Conservation (phyloP, 2,888 invertebrate genomes). For the Eurytoma californica region DNA sequence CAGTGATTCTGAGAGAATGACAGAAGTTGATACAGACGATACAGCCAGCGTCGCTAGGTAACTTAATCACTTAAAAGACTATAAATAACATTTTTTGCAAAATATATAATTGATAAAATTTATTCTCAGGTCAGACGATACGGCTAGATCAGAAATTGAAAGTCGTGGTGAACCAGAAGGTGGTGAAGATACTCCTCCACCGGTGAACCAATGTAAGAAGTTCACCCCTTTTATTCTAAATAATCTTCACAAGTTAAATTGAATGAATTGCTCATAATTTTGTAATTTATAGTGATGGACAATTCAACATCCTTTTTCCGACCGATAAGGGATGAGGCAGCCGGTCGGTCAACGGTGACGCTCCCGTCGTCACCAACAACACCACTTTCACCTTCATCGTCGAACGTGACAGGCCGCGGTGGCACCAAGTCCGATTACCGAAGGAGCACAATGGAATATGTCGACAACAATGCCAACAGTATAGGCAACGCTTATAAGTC, state of each 20-base stretch:
- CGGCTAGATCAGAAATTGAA: conserved; percentile 80
- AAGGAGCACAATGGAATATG: conserved; percentile 73
- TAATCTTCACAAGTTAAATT: background rate
- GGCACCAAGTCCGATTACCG: conserved; percentile 72
- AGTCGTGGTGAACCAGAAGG: conserved; percentile 74
- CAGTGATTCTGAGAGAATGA: conserved; percentile 93
- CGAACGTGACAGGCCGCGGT: conserved; percentile 72
- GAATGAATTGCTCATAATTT: background rate
- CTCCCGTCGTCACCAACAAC: conserved; percentile 68
- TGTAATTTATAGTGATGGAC: conserved; percentile 58
- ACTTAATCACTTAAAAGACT: background rate
- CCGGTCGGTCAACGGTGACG: conserved; percentile 61
- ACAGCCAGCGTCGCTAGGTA: conserved; percentile 80
- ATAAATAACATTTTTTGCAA: background rate
- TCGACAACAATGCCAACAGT: conserved; percentile 76
- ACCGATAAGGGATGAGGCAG: conserved; percentile 71
- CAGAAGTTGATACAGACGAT: conserved; percentile 87
- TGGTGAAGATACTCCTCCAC: conserved; percentile 74
- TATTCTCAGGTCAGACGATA: conserved; percentile 83
- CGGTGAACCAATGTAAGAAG: conserved; percentile 65
- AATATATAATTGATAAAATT: background rate
- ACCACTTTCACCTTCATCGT: conserved; percentile 65
- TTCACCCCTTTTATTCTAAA: background rate
- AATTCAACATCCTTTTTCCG: conserved; percentile 67
- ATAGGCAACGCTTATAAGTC: conserved; percentile 58